Evolutionary conservation across 2,113 vertebrate species (phyloP), one percentile per base, ranked within the genome.

Genomic region (Rhineura floridana): DNA sequence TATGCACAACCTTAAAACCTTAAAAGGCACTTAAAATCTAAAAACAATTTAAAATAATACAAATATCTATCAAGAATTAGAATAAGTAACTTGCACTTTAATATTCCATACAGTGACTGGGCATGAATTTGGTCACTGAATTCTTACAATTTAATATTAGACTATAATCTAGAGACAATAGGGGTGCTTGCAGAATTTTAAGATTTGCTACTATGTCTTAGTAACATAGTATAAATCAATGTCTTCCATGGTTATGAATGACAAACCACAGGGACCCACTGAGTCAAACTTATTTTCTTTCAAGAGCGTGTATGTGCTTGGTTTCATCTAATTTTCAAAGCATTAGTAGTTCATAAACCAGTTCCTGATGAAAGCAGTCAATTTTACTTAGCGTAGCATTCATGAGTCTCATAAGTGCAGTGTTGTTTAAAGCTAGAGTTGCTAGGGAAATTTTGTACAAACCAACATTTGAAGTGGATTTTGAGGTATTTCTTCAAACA

Each of bases 271-370:
- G 87, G 84, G 73, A 89, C 91, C 83, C 84, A 73, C 80, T 48
- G 87, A 83, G 87, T 12, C 21, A 69, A 92, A 87, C 79, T 76
- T 94, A 88, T 94, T 88, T 93, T 52, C 72, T 70, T 1, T 13
- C 90, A 77, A 88, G 88, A 93, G 95, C 95, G 91, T 69, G 82
- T 85, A 59, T 3, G 19, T 72, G 28, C 39, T 42, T 87, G 92
- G 91, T 92, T 94, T 94, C 77, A 83, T 93, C 79, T 62, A 7
- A 80, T 91, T 96, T 94, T 95, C 88, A 93, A 94, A 90, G 89
- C 89, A 83, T 95, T 94, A 94, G 55, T 55, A 91, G 91, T 94
- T 91, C 89, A 89, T 96, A 95, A 94, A 94, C 36, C 78, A 93
- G 85, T 89, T 88, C 78, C 62, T 0, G 59, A 87, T 93, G 75